Conservation (phyloP, 2,888 invertebrate species). For the Aplocera efformata region DNA sequence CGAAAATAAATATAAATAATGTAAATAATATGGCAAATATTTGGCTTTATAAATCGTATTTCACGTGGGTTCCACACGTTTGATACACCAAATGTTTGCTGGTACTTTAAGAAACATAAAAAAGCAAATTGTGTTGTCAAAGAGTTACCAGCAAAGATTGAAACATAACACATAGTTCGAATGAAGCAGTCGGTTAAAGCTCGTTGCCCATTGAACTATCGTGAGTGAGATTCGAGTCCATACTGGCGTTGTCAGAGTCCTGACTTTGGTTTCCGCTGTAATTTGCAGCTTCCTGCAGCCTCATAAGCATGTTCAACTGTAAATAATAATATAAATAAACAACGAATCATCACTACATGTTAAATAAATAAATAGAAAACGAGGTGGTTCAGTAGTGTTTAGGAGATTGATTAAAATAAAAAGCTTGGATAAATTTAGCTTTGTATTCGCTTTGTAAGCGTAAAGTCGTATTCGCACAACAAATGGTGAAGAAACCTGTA, state of each 20-base stretch:
- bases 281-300: constrained; percentile 96
- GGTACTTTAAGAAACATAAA: constrained; percentile 18
- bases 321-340: not conserved
- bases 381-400: too few relatives aligned
- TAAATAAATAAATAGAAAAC: not conserved
- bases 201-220: constrained; percentile 83
- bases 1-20: constrained; percentile 67
- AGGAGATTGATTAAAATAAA: too few relatives aligned
- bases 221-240: constrained; percentile 88
- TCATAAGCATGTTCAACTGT: constrained; percentile 96
- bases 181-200: constrained; percentile 43
- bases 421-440: too few relatives aligned
- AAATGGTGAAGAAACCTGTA: too few relatives aligned
- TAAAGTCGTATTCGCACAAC: too few relatives aligned
- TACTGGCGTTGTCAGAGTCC: constrained; percentile 93
- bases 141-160: constrained; percentile 16
- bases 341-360: not conserved
- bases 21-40: constrained; percentile 76
- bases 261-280: constrained; percentile 94
- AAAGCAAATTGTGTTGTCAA: constrained; percentile 15
- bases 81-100: constrained; percentile 22
- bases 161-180: constrained; percentile 5
- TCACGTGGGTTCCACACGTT: constrained; percentile 40
- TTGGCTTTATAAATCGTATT: constrained; percentile 70
- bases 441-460: too few relatives aligned